Base-by-base conservation (phyloP, 2,888 invertebrate genomes). In the Caenorhabditis doughertyi region DNA sequence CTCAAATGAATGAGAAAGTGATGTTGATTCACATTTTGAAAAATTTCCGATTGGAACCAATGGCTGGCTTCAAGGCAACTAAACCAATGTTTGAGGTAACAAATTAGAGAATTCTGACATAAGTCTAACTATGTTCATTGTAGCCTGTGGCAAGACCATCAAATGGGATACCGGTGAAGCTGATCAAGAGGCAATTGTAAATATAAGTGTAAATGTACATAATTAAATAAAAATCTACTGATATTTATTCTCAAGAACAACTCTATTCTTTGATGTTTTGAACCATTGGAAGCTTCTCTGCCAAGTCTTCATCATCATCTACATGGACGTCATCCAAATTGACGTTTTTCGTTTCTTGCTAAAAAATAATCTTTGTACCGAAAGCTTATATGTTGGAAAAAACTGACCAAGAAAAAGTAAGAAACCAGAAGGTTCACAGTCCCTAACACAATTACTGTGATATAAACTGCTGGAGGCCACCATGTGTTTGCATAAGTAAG, bases 1-100 rank as follows among this genome's bases (percentile, higher is more conserved):
- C 93, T 16, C 67, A 92, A 79, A 84, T 92, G 84, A 93, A 93
- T 79, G 92, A 92, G 85, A 93, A 93, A 82, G 77, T 77, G 9
- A 68, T 77, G 60, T 21, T 77, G n/a, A 51, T 58, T 29, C 58
- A 77, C 18, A 39, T 77, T 25, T 7, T 77, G 23, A 32, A 39
- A n/a, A 68, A 68, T 13, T 77, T 68, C 23, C 21, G 32, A 23
- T 11, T 77, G 18, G 60, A 68, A 29, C 77, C 77, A 16, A 44
- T 21, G 42, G 42, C 42, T 11, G 58, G 29, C 3, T 74, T 67
- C 44, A 27, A 44, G n/a, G 47, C 42, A 13, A 77, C 77, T 1
- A 49, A 51, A 44, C 67, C 68, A 23, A 44, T 42, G 27, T 68
- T 62, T 32, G 77, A 77, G 44, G 62, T 79, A 3, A 32, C 23